phyloP scores from a whole-genome alignment of 2,888 invertebrate species.

The Harpalus rubripes region DNA sequence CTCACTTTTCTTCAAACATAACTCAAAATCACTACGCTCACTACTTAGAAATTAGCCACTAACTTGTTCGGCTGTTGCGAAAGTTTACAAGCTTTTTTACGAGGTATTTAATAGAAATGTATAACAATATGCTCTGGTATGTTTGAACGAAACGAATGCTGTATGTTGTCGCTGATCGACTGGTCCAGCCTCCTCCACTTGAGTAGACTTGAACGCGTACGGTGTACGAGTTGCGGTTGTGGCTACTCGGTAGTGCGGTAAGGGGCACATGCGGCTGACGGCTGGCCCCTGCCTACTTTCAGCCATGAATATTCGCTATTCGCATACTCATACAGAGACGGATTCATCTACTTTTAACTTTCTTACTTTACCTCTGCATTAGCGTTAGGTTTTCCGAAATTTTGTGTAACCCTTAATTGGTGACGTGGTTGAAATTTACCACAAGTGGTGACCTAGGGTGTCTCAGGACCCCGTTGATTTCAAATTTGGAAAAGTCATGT shows the following conservation, averaged over 20 bases:
- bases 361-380: background rate
- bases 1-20: conserved; percentile 12
- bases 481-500: no score
- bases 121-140: conserved; percentile 37
- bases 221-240: conserved; percentile 4
- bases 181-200: conserved; percentile 47
- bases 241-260: conserved; percentile 16
- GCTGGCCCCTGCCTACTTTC: conserved; percentile 47
- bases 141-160: conserved; percentile 34
- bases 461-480: no score
- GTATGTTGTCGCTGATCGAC: conserved; percentile 19
- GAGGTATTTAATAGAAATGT: conserved; percentile 6
- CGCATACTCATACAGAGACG: conserved; percentile 39
- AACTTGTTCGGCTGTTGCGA: background rate
- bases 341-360: conserved; percentile 3
- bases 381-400: background rate
- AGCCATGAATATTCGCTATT: conserved; percentile 39
- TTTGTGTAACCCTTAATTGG: no score
- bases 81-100: conserved; percentile 10
- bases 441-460: no score
- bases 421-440: no score
- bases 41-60: background rate
- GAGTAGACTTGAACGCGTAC: conserved; percentile 2
- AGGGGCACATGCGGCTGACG: background rate
- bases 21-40: conserved; percentile 17